Percentiles rank a stretch among this genome's conserved stretches.
Conservation (phyloP, 2,113 vertebrate species). For the Odontophorus gujanensis region DNA sequence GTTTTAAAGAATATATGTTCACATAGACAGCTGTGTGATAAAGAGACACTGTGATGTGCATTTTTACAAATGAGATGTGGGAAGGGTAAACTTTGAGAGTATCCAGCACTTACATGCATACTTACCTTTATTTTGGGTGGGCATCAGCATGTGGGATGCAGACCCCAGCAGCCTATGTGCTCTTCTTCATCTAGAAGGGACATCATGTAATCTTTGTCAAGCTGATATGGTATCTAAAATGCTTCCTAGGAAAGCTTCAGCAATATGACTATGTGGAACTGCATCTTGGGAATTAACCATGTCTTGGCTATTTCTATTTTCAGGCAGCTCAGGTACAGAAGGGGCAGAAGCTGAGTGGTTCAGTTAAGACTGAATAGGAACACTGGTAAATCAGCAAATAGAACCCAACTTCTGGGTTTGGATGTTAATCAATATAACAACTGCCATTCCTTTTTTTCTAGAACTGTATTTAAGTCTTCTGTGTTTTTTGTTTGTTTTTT, state of each 20-base stretch:
- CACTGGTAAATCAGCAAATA: background rate
- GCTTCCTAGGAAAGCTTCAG: background rate
- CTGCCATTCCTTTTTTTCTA: background rate
- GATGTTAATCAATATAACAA: background rate
- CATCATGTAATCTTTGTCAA: background rate
- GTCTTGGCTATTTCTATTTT: background rate
- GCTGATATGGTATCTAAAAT: background rate
- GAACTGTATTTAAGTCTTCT: background rate
- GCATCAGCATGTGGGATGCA: background rate
- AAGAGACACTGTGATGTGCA: background rate
- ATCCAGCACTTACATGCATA: background rate
- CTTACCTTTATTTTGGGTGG: background rate
- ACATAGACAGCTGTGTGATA: background rate
- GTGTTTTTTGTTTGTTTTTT: background rate
- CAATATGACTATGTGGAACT: background rate
- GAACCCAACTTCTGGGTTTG: background rate
- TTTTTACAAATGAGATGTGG: background rate
- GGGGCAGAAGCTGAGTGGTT: background rate
- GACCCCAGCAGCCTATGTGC: accelerated
- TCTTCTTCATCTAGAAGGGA: background rate
- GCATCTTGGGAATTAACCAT: background rate
- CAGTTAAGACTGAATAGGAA: background rate
- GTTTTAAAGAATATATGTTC: background rate
- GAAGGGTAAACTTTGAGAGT: background rate
- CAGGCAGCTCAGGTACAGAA: background rate